Base-by-base conservation (phyloP, 2,888 invertebrate genomes). In the Drosophila macrospina region DNA sequence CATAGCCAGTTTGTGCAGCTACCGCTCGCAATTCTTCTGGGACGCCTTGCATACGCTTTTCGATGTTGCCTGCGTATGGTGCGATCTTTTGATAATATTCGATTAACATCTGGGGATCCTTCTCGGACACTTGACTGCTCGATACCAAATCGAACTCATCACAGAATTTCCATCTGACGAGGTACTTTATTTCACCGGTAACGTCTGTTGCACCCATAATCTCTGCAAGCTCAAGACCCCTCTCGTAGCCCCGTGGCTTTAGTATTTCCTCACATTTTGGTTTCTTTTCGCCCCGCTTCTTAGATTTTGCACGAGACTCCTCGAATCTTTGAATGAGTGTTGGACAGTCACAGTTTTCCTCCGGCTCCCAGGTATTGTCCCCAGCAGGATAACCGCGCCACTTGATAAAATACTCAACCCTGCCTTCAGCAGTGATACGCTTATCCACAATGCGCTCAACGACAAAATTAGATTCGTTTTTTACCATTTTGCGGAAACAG, bases 341-440 rank as follows among this genome's bases (percentile, higher is more conserved):
- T 0, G 98, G 98, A 91, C 98, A 98, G 82, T 98, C 97, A 4
- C 98, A 93, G 88, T 98, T 97, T 80, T 97, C 97, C 89, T 97
- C 97, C 0, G 98, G 98, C 88, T 98, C 98, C 98, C 98, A 98
- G 0, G 98, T 98, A 87, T 98, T 98, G 80, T 98, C 98, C 6
- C 95, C 95, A 89, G 94, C 95, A 13, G 94, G 95, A 89, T 97
- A 97, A 2, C 96, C 96, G 85, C 95, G 95, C 96, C 96, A 96
- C 91, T 96, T 96, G 11, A 96, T 92, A 63, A 93, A 95, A 83
- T 96, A 96, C 88, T 96, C 96, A 1, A 95, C 95, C 91, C 93
- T 95, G 0, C 95, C 96, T 82, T 95, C 95, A 68, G 94, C 10
- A 94, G 93, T 91, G 20, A 92, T 94, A 77, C 98, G 93, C 78